phyloP scores from a whole-genome alignment of 2,888 invertebrate genomes.

The Dioctria linearis region DNA sequence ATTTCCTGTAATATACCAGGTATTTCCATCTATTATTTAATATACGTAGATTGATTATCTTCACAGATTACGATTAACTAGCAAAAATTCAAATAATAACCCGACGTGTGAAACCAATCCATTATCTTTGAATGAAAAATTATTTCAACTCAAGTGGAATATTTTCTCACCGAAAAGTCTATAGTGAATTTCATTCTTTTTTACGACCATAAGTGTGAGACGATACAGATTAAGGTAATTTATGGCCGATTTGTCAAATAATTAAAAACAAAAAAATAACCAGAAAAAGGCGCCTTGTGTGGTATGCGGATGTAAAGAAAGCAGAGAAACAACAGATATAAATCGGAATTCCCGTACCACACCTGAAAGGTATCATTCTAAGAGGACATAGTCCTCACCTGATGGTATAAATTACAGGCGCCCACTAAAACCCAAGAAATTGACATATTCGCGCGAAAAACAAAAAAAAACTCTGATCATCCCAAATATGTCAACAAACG shows the following conservation, averaged over 20 bases:
- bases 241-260: neutral
- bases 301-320: slow-evolving; percentile 1
- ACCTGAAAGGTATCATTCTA: neutral
- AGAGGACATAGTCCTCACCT: neutral
- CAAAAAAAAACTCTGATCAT: neutral
- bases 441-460: neutral
- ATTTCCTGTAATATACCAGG: no score
- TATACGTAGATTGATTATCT: no score
- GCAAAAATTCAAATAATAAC: no score
- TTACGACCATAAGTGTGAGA: neutral
- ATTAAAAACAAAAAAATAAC: neutral
- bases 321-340: neutral
- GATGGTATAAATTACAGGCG: no score
- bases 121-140: no score
- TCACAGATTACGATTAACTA: no score
- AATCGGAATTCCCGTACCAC: neutral
- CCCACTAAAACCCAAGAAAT: no score
- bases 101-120: no score
- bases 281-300: neutral
- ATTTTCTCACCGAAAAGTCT: no score
- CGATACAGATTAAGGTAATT: neutral
- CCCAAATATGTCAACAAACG: neutral
- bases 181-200: neutral
- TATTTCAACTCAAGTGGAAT: no score
- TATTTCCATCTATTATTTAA: no score